phyloP scores from a whole-genome alignment of 2,797 vertebrate genomes.

The Pygocentrus nattereri region DNA sequence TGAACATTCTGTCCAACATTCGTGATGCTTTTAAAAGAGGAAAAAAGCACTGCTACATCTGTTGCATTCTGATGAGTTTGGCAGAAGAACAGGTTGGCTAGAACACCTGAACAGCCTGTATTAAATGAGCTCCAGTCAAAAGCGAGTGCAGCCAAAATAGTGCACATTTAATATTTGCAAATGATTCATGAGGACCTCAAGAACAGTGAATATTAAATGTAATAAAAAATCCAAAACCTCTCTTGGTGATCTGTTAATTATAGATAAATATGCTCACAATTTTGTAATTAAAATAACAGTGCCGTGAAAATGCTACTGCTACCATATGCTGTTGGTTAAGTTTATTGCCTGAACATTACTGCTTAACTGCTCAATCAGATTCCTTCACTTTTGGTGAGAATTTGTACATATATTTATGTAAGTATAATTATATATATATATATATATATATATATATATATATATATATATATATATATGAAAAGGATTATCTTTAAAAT shows the following conservation, averaged over 20 bases:
- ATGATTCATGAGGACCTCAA: not conserved
- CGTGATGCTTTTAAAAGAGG: slow-evolving; percentile 2
- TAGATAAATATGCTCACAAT: not conserved
- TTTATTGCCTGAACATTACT: not conserved
- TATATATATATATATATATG: too few relatives aligned
- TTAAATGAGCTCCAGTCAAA: slow-evolving; percentile 32
- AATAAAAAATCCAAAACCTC: not conserved
- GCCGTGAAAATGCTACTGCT: not conserved
- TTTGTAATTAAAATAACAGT: not conserved
- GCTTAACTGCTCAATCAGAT: not conserved
- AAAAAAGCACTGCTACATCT: slow-evolving; percentile 23
- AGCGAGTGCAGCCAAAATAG: slow-evolving; percentile 10
- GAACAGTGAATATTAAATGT: slow-evolving; percentile 9
- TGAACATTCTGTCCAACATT: not conserved
- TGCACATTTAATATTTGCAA: slow-evolving; percentile 23
- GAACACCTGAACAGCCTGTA: slow-evolving; percentile 16
- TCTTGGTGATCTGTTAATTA: not conserved
- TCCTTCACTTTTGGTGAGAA: not conserved
- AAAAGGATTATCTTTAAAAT: too few relatives aligned
- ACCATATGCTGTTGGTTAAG: not conserved
- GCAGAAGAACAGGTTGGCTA: slow-evolving; percentile 20
- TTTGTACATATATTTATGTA: not conserved
- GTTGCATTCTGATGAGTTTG: slow-evolving; percentile 36
- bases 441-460: too few relatives aligned
- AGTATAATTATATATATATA: too few relatives aligned